phyloP scores from a whole-genome alignment of 2,888 invertebrate species.

The Zele albiditarsus region DNA sequence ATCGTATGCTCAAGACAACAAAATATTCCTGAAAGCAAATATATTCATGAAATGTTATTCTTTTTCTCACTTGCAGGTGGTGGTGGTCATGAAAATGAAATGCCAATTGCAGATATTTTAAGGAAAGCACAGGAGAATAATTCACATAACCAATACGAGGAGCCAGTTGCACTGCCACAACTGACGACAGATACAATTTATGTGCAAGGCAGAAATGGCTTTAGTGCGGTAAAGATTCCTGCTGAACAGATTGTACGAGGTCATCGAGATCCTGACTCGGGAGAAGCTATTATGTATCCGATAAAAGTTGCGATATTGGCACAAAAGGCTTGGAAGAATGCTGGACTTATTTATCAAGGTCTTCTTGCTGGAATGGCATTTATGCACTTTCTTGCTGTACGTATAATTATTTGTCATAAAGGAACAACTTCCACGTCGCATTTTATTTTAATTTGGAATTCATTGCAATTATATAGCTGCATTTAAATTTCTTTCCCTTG shows the following conservation, averaged over 20 bases:
- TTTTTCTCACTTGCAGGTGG: slow-evolving; percentile 3
- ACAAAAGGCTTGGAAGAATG: slow-evolving; percentile 63
- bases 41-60: background rate
- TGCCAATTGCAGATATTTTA: slow-evolving; percentile 68
- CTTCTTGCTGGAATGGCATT: slow-evolving; percentile 68
- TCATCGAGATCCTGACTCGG: slow-evolving; percentile 31
- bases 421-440: slow-evolving; percentile 5
- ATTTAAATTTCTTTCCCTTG: background rate
- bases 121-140: slow-evolving; percentile 60
- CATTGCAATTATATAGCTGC: slow-evolving; percentile 3
- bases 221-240: slow-evolving; percentile 64
- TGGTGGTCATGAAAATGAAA: slow-evolving; percentile 50
- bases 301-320: slow-evolving; percentile 66
- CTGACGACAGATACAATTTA: slow-evolving; percentile 67
- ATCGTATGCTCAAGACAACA: slow-evolving; percentile 29
- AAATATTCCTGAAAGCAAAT: background rate
- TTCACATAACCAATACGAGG: slow-evolving; percentile 60
- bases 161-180: slow-evolving; percentile 60
- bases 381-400: slow-evolving; percentile 67
- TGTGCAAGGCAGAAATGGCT: slow-evolving; percentile 67
- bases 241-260: slow-evolving; percentile 43
- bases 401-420: slow-evolving; percentile 36
- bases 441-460: background rate
- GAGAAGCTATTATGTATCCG: slow-evolving; percentile 49
- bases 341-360: slow-evolving; percentile 67